Evolutionary conservation across 2,797 vertebrate species (phyloP).

Genomic region (Peromyscus aztecus): DNA sequence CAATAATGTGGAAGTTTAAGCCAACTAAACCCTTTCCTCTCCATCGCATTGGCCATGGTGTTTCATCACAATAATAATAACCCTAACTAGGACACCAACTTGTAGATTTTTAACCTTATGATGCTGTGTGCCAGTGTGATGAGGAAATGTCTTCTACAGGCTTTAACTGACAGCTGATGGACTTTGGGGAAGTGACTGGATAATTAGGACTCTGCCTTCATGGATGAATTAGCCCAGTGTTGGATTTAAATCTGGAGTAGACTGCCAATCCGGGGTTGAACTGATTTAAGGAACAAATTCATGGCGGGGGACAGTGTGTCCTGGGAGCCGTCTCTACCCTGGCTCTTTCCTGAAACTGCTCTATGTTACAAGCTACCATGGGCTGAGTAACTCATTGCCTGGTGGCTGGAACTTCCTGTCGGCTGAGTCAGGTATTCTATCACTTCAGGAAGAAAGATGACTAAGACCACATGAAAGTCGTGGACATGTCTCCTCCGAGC

Average conservation of each 20-base stretch:
- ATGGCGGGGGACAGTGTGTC: too few species aligned
- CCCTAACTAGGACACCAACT: background rate
- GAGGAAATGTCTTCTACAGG: background rate
- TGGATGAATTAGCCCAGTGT: background rate
- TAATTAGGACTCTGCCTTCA: background rate
- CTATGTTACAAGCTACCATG: background rate
- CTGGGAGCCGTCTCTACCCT: background rate
- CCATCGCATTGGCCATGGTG: too few species aligned
- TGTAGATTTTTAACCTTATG: background rate
- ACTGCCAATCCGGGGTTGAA: background rate
- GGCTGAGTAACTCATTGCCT: background rate
- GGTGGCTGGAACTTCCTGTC: background rate
- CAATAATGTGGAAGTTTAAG: background rate
- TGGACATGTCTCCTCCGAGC: background rate
- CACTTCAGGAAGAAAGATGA: background rate
- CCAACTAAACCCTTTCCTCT: background rate
- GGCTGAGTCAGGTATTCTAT: background rate
- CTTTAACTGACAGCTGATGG: background rate
- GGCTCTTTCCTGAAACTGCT: background rate
- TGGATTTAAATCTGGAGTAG: background rate
- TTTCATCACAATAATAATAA: background rate
- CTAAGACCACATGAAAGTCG: accelerated
- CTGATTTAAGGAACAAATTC: background rate
- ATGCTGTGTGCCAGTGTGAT: background rate
- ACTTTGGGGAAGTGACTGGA: background rate